Base-by-base conservation (phyloP, 2,113 vertebrate genomes). In the Riparia riparia region DNA sequence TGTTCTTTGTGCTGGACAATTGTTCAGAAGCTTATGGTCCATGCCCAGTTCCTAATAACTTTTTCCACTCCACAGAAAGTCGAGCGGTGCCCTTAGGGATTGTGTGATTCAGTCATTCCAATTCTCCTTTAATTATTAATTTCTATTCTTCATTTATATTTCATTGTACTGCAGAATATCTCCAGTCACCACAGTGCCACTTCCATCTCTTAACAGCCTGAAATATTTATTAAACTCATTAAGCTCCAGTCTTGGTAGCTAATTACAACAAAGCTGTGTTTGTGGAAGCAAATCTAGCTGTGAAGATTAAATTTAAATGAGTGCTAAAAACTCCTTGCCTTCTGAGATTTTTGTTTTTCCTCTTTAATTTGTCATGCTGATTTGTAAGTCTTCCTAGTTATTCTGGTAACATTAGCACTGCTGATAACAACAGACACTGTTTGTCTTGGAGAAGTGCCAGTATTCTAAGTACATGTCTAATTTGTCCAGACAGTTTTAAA, bases 211-310 rank as follows among this genome's bases (percentile, higher is more conserved):
- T 94, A 94, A 93, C 47, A 89, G 73, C 37, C 76, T 78, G 70
- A 95, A 97, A 77, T 93, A 93, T 95, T 96, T 91, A 90, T 96
- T 97, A 95, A 96, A 95, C 71, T 95, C 89, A 93, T 96, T 96
- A 97, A 95, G 80, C 64, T 83, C 37, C 63, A 65, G 68, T 95
- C 88, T 94, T 58, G 49, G 94, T 95, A 95, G 95, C 94, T 97
- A 97, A 97, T 96, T 97, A 87, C 94, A 96, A 95, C 82, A 95
- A 95, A 65, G 22, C 6, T 83, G 81, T 93, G 74, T 93, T 96
- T 95, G 80, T 93, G 86, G 73, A 96, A 93, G 95, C 94, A 95
- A 94, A 96, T 88, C 86, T 91, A 88, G 71, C 90, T 85, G 89
- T 53, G 85, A 89, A 96, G 95, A 95, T 96, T 94, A 89, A 94